phyloP scores from a whole-genome alignment of 2,797 vertebrate species.

The Diplodus sargus region DNA sequence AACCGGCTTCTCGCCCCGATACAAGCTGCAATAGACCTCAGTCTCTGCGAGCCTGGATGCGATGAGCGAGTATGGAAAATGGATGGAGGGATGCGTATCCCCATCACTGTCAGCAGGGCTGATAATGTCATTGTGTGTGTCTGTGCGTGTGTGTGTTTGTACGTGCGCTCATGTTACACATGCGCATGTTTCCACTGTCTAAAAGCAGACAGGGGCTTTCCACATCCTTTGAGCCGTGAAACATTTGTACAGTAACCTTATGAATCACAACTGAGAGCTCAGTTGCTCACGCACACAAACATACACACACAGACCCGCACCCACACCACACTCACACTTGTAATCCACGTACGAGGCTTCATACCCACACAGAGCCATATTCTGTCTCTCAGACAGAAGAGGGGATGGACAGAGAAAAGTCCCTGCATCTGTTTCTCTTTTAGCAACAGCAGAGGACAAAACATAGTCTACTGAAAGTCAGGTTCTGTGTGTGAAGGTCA shows the following conservation, averaged over 20 bases:
- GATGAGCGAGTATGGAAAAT: constrained; percentile 26
- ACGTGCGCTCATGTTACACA: constrained; percentile 13
- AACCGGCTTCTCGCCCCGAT: background rate
- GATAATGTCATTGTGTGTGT: constrained; percentile 35
- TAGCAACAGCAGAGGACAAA: constrained; percentile 38
- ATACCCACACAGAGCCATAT: constrained; percentile 70
- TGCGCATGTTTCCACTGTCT: constrained; percentile 66
- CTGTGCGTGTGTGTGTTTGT: constrained; percentile 21
- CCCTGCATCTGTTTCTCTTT: constrained; percentile 66
- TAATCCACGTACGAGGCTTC: constrained; percentile 50
- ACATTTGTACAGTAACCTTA: constrained; percentile 71
- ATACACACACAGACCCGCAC: constrained; percentile 38
- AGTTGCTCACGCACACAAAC: constrained; percentile 45
- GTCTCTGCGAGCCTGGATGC: constrained; percentile 1
- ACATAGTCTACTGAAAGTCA: constrained; percentile 31
- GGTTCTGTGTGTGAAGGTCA: constrained; percentile 35
- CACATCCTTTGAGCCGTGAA: constrained; percentile 71
- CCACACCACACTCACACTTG: constrained; percentile 58
- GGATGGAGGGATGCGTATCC: constrained; percentile 37
- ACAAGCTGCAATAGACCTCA: constrained; percentile 11
- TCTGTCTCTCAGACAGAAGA: constrained; percentile 52
- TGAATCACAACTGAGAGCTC: constrained; percentile 79
- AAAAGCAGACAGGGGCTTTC: constrained; percentile 80
- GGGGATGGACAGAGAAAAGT: constrained; percentile 73
- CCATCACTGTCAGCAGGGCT: constrained; percentile 18